These are phyloP conservation scores for Labeo calbasu DNA, from an alignment of 2,797 vertebrate genomes.

Conservation along the genomic window DNA sequence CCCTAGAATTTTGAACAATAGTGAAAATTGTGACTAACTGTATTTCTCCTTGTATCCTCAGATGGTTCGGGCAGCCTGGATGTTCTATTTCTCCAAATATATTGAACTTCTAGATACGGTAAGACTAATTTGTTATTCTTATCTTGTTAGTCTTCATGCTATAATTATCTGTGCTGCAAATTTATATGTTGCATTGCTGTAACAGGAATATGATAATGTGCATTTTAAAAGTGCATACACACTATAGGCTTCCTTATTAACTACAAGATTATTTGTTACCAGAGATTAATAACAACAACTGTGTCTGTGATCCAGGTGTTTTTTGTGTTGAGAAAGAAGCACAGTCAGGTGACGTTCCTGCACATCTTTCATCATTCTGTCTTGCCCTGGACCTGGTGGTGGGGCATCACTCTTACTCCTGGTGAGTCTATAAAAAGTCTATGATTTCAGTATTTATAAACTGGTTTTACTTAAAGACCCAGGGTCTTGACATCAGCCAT, in stretches of 20 bases:
- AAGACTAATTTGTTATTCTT: conserved; percentile 64
- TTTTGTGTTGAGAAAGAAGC: conserved; percentile 96
- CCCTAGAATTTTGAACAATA: not conserved
- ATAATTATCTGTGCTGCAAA: not conserved
- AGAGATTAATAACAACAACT: conserved; percentile 3
- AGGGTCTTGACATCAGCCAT: not conserved
- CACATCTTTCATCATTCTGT: conserved; percentile 98
- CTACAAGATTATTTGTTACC: not conserved
- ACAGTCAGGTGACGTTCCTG: conserved; percentile 94
- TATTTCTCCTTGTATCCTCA: conserved; percentile 65
- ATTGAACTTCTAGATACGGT: conserved; percentile 95
- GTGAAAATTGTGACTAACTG: not conserved
- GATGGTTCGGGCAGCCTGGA: conserved; percentile 91
- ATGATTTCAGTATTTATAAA: not conserved
- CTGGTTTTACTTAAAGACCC: not conserved
- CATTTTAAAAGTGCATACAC: not conserved
- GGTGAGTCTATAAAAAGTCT: conserved; percentile 75
- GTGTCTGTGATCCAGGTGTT: conserved; percentile 80
- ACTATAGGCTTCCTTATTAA: not conserved
- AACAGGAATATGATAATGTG: not conserved
- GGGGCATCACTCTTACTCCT: conserved; percentile 91
- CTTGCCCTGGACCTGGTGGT: conserved; percentile 99
- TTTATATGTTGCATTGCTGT: not conserved
- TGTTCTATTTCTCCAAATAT: conserved; percentile 94
- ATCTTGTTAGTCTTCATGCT: not conserved